Evolutionary conservation across 1,140 invertebrate genomes (phyloP).

Genomic region (Cryptotermes secundus): DNA sequence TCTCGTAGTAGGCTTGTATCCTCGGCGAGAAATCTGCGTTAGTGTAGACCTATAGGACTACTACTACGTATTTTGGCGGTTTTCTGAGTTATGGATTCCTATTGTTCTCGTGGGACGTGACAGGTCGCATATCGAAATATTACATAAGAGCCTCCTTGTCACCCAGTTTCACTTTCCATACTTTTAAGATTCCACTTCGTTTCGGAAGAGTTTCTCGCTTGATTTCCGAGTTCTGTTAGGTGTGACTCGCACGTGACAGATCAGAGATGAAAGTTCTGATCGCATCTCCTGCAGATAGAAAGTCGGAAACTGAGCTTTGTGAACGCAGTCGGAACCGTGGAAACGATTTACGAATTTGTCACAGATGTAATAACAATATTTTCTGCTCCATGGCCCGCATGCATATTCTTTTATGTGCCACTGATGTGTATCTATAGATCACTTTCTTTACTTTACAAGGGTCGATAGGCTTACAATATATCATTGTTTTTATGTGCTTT

Average conservation of each 20-base stretch:
- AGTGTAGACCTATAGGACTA: neutral
- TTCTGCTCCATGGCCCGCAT: neutral
- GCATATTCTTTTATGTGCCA: too few relatives aligned
- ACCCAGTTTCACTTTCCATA: neutral
- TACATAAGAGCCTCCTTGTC: neutral
- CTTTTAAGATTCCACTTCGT: neutral
- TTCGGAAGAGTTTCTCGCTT: neutral
- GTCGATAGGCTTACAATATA: too few relatives aligned
- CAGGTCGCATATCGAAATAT: neutral
- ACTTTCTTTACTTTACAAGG: too few relatives aligned
- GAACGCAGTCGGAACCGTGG: neutral
- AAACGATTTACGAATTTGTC: neutral
- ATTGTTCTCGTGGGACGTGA: neutral
- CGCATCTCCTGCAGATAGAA: neutral
- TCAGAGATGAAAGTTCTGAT: neutral
- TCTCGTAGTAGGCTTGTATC: neutral
- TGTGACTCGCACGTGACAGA: conserved; percentile 7
- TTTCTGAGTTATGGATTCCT: neutral
- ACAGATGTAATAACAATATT: conserved; percentile 18
- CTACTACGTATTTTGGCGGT: neutral
- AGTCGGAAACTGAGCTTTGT: neutral
- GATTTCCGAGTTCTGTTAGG: conserved; percentile 1
- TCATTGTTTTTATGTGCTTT: too few relatives aligned
- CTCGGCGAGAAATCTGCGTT: neutral
- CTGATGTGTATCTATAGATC: too few relatives aligned